phyloP scores from a whole-genome alignment of 1,140 invertebrate species.

The Bombus affinis region DNA sequence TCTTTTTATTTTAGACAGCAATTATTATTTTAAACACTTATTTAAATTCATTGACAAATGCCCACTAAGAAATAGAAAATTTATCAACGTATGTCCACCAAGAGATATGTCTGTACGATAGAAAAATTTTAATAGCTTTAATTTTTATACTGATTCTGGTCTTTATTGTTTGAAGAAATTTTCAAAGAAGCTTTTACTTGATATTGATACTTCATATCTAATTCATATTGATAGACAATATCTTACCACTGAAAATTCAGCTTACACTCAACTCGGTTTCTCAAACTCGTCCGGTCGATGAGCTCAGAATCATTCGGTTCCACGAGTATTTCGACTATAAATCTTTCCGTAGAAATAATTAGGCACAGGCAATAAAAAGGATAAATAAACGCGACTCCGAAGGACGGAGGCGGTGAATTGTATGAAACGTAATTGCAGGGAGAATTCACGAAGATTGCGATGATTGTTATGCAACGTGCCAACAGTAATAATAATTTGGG shows the following conservation, averaged over 20 bases:
- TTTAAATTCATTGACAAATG: too few relatives aligned
- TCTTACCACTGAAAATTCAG: too few relatives aligned
- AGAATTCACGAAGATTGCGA: constrained; percentile 32
- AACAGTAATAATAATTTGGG: constrained; percentile 39
- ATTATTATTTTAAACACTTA: too few relatives aligned
- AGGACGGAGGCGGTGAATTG: background rate
- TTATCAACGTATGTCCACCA: too few relatives aligned
- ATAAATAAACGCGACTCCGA: background rate
- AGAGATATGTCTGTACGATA: too few relatives aligned
- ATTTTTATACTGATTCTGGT: background rate
- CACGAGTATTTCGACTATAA: too few relatives aligned
- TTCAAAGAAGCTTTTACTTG: background rate
- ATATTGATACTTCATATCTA: too few relatives aligned
- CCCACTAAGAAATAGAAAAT: too few relatives aligned
- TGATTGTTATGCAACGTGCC: constrained; percentile 39
- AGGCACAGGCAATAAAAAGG: background rate
- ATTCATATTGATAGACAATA: background rate
- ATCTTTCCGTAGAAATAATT: constrained; percentile 1
- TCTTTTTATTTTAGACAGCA: too few relatives aligned
- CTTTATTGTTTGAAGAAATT: background rate
- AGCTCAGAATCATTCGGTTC: background rate
- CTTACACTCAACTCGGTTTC: background rate
- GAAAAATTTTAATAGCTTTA: too few relatives aligned
- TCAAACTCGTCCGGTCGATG: background rate
- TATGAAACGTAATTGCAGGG: constrained; percentile 4